These are phyloP conservation scores for Cathartes aura DNA, from an alignment of 2,113 vertebrate genomes.

Conservation along the genomic window DNA sequence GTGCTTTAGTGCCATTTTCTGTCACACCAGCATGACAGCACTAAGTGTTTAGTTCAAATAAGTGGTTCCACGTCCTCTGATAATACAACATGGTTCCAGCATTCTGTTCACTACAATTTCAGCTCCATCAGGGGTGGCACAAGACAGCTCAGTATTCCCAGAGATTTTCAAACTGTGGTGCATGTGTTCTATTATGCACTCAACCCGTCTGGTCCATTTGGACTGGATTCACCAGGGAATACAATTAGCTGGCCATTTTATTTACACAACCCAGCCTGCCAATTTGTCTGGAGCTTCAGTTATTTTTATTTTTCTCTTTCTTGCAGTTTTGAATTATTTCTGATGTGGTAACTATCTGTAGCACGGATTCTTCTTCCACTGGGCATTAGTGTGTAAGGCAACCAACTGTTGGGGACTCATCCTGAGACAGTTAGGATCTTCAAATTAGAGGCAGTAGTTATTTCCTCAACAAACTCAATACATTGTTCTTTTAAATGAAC, in stretches of 20 bases:
- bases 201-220: slow-evolving; percentile 75
- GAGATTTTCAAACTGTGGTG: slow-evolving; percentile 80
- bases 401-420: not conserved
- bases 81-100: slow-evolving; percentile 87
- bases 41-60: slow-evolving; percentile 90
- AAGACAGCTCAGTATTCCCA: slow-evolving; percentile 79
- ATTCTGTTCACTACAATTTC: slow-evolving; percentile 82
- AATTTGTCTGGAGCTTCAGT: slow-evolving; percentile 43
- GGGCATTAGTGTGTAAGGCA: not conserved
- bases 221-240: slow-evolving; percentile 72
- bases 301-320: slow-evolving; percentile 13
- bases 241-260: slow-evolving; percentile 65
- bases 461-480: not conserved
- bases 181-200: slow-evolving; percentile 76
- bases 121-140: slow-evolving; percentile 76
- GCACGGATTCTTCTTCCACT: not conserved
- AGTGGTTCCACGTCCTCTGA: slow-evolving; percentile 88
- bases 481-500: not conserved
- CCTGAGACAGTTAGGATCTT: not conserved
- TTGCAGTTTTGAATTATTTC: slow-evolving; percentile 10
- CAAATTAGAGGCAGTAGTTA: not conserved
- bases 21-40: slow-evolving; percentile 86
- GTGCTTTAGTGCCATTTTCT: slow-evolving; percentile 91
- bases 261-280: slow-evolving; percentile 42
- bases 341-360: not conserved